Evolutionary conservation across 2,113 vertebrate species (phyloP).

Genomic region (Dicerorhinus sumatrensis): DNA sequence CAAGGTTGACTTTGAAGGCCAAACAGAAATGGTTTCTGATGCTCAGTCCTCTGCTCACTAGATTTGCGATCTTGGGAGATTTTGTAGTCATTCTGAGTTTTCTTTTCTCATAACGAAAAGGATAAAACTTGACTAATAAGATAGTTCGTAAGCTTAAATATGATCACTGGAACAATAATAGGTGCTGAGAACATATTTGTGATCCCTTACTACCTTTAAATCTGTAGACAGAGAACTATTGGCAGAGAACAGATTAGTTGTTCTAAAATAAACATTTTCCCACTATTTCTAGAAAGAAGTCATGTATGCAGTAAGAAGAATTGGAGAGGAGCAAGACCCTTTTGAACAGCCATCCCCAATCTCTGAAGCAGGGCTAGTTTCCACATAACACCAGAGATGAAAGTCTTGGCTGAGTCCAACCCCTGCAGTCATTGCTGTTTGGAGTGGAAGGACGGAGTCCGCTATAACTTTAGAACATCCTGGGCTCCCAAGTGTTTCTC

Average conservation of each 20-base stretch:
- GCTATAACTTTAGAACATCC: background rate
- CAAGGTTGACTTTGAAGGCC: background rate
- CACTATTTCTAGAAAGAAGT: background rate
- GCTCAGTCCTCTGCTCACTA: background rate
- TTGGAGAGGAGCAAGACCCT: background rate
- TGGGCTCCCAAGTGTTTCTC: background rate
- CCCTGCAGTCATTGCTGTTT: background rate
- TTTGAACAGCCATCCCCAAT: background rate
- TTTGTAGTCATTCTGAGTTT: background rate
- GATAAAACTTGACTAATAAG: background rate
- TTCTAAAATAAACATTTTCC: background rate
- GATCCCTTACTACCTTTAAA: too few species aligned
- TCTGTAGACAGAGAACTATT: background rate
- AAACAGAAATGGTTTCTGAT: background rate
- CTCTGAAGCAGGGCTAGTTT: background rate
- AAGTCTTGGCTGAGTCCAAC: background rate
- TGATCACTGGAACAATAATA: background rate
- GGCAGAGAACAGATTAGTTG: background rate
- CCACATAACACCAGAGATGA: background rate
- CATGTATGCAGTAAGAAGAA: background rate
- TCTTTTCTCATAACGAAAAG: background rate
- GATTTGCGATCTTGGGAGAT: background rate
- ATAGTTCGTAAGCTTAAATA: background rate
- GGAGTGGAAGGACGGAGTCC: background rate
- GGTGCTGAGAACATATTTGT: background rate